Evolutionary conservation across 2,888 invertebrate genomes (phyloP).

Genomic region (Lamellibrachia satsuma): DNA sequence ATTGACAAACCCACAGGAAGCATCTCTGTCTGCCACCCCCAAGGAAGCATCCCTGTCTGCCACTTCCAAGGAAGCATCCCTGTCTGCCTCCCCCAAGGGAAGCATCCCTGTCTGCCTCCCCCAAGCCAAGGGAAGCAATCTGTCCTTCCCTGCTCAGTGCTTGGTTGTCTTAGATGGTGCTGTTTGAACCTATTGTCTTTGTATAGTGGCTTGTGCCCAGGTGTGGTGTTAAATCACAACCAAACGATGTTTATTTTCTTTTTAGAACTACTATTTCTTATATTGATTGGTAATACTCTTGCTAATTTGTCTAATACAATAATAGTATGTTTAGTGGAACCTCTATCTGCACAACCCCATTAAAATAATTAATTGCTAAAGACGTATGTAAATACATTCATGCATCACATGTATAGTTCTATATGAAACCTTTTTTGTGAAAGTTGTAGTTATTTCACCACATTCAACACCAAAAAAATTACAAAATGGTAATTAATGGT

Average conservation of each 20-base stretch:
- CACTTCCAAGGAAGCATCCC: neutral
- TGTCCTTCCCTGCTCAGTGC: too few species aligned
- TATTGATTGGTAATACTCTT: neutral
- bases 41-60: neutral
- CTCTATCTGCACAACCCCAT: neutral
- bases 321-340: neutral
- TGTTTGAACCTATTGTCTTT: neutral
- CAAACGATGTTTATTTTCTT: neutral
- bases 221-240: neutral
- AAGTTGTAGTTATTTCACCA: neutral
- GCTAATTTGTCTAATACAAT: neutral
- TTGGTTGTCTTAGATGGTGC: neutral
- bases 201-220: neutral
- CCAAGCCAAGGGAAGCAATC: too few species aligned
- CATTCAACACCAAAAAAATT: too few species aligned
- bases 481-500: too few species aligned
- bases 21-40: conserved; percentile 22
- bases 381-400: neutral
- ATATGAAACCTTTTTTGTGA: neutral
- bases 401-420: neutral
- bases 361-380: neutral
- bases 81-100: neutral
- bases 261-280: neutral
- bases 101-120: too few species aligned
- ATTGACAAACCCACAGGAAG: neutral